Conservation (phyloP, 2,797 vertebrate species). For the Paramormyrops hopkinsi region DNA sequence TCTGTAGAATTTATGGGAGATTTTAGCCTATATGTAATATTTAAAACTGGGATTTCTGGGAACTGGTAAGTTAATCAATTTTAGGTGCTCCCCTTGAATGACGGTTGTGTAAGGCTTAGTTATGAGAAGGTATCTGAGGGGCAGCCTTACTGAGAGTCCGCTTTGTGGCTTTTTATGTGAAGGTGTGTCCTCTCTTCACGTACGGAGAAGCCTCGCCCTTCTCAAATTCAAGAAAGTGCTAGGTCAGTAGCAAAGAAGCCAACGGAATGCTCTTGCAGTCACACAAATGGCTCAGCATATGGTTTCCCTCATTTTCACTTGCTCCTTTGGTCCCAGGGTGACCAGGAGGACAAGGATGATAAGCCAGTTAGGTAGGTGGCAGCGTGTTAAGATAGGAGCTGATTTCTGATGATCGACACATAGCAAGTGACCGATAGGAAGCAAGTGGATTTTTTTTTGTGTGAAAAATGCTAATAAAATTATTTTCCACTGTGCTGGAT, state of each 20-base stretch:
- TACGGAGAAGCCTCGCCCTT: not conserved
- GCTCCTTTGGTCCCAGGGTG: not conserved
- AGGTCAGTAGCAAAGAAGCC: not conserved
- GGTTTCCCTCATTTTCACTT: not conserved
- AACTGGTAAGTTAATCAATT: not conserved
- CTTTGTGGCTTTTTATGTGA: not conserved
- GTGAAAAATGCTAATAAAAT: not conserved
- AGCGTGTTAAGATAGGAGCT: not conserved
- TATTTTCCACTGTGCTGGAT: not conserved
- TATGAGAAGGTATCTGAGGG: not conserved
- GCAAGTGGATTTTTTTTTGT: not conserved
- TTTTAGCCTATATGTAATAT: not conserved
- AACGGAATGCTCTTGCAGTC: not conserved
- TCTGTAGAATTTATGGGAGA: not conserved
- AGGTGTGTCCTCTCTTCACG: not conserved
- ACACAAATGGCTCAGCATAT: not conserved
- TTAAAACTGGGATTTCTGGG: slow-evolving; percentile 2
- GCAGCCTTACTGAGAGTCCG: not conserved
- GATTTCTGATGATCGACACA: not conserved
- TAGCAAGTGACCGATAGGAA: not conserved
- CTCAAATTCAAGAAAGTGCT: not conserved
- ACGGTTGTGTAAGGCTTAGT: not conserved
- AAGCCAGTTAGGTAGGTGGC: not conserved
- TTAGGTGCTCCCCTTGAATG: not conserved
- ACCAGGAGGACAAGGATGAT: not conserved